Percentiles rank a stretch among this genome's conserved stretches.
Conservation (phyloP, 2,888 invertebrate species). For the Volucella bombylans region DNA sequence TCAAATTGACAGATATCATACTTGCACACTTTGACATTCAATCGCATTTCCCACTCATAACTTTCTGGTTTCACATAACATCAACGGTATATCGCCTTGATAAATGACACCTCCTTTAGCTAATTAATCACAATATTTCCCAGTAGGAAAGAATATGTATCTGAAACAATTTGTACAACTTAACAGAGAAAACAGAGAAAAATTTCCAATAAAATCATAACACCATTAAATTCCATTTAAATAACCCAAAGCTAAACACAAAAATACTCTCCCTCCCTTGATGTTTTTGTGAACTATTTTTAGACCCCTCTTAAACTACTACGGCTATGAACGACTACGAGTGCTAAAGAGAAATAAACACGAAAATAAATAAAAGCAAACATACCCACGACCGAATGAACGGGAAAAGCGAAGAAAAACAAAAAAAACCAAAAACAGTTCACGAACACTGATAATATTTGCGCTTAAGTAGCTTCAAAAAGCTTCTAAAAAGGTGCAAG, state of each 20-base stretch:
- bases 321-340: conserved; percentile 4
- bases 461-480: conserved; percentile 11
- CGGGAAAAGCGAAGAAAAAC: conserved; percentile 13
- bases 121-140: conserved; percentile 31
- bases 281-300: conserved; percentile 46
- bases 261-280: conserved; percentile 7
- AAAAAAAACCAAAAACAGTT: background rate
- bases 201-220: conserved; percentile 56
- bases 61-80: background rate
- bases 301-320: conserved; percentile 22
- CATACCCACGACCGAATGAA: background rate
- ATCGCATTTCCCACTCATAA: conserved; percentile 3
- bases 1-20: conserved; percentile 7
- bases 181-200: conserved; percentile 10
- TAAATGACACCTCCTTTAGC: background rate
- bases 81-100: background rate
- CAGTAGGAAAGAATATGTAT: background rate
- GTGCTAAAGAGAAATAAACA: conserved; percentile 48
- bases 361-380: conserved; percentile 38
- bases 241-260: conserved; percentile 39
- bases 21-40: too few relatives aligned
- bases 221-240: conserved; percentile 59
- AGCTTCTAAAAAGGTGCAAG: background rate
- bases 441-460: conserved; percentile 6
- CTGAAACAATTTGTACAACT: conserved; percentile 33